phyloP scores from a whole-genome alignment of 2,113 vertebrate species.

The Triplophysa siluroides region DNA sequence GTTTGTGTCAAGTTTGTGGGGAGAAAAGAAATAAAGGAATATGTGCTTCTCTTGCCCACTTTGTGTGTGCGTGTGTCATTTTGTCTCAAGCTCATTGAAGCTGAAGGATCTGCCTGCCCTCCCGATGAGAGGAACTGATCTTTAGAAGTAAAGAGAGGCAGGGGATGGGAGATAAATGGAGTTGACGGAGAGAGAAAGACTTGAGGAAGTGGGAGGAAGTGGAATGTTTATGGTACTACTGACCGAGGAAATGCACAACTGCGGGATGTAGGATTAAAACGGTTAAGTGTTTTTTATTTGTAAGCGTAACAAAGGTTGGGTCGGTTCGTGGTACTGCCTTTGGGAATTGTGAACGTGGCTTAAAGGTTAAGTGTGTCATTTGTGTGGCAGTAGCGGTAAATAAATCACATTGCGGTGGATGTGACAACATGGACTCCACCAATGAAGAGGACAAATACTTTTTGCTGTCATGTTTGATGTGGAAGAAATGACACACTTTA shows the following conservation, averaged over 20 bases:
- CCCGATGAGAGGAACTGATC: constrained; percentile 63
- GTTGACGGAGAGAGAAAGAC: not conserved
- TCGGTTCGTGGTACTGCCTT: not conserved
- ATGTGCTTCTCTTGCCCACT: not conserved
- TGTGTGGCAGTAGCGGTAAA: not conserved
- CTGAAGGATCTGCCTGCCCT: constrained; percentile 72
- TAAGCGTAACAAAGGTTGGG: not conserved
- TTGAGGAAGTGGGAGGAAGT: constrained; percentile 25
- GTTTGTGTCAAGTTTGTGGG: not conserved
- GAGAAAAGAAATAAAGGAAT: not conserved
- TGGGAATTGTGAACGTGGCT: not conserved
- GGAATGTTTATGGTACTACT: constrained; percentile 24
- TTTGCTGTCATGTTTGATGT: no score
- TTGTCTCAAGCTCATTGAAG: constrained; percentile 73
- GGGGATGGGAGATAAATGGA: constrained; percentile 29
- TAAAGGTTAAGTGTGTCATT: constrained; percentile 9
- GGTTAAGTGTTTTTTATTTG: constrained; percentile 4
- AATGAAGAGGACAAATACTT: no score
- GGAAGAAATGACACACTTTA: no score
- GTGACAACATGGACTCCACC: no score
- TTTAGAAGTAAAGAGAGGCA: constrained; percentile 10
- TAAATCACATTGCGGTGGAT: no score
- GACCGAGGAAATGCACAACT: constrained; percentile 42
- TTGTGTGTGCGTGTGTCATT: constrained; percentile 39
- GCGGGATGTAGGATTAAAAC: constrained; percentile 11